Evolutionary conservation across 2,797 vertebrate genomes (phyloP).

Genomic region (Rhincodon typus): DNA sequence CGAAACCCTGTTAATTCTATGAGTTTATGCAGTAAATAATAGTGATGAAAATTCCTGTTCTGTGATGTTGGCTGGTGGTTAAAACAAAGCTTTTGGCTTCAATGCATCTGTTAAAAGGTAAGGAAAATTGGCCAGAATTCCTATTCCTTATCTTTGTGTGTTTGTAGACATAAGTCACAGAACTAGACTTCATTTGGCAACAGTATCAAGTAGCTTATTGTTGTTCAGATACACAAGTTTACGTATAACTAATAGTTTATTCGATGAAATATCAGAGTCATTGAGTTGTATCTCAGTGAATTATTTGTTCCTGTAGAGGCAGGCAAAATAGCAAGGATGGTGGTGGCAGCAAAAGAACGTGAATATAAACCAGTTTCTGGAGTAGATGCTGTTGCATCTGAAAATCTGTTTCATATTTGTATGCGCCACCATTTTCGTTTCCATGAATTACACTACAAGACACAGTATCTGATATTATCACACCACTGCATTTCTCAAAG

Average conservation of each 20-base stretch:
- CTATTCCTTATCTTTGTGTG: neutral
- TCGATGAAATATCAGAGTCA: neutral
- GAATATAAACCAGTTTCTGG: neutral
- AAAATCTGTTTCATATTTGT: neutral
- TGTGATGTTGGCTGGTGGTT: neutral
- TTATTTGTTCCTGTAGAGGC: neutral
- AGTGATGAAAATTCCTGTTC: neutral
- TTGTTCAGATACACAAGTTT: neutral
- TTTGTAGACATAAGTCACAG: neutral
- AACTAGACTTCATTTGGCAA: neutral
- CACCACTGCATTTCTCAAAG: neutral
- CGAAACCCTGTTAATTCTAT: neutral
- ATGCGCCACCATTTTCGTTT: neutral
- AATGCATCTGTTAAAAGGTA: neutral
- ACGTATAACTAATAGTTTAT: neutral
- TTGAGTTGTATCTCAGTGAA: neutral
- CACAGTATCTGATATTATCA: neutral
- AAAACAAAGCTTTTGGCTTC: neutral
- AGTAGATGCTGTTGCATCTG: neutral
- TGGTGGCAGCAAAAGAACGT: neutral
- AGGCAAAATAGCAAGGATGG: neutral
- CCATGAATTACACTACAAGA: neutral
- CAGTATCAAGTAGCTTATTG: neutral
- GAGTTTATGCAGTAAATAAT: neutral
- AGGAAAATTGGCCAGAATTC: neutral